phyloP scores from a whole-genome alignment of 1,140 invertebrate genomes.

The Achroia grisella region DNA sequence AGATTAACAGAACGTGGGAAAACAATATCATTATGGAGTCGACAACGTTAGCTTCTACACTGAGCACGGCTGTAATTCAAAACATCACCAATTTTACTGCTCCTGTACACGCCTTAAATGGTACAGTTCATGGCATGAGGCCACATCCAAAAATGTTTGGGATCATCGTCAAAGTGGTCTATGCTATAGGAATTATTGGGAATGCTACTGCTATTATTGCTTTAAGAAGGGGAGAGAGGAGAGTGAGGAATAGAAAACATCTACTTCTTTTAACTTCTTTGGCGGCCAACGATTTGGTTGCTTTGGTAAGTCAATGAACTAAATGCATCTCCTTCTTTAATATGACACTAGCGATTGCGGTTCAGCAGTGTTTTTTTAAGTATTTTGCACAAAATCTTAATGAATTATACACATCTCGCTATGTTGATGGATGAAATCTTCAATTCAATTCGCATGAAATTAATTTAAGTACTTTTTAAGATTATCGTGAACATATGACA shows the following conservation, averaged over 20 bases:
- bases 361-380: too few species aligned
- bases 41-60: neutral
- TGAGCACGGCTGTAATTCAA: neutral
- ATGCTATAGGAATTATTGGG: conserved; percentile 57
- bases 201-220: conserved; percentile 58
- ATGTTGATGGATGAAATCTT: too few species aligned
- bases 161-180: conserved; percentile 43
- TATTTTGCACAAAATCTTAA: too few species aligned
- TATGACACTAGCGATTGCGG: too few species aligned
- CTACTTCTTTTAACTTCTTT: conserved; percentile 85
- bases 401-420: too few species aligned
- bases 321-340: neutral
- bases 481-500: too few species aligned
- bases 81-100: neutral
- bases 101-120: neutral
- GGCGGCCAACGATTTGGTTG: conserved; percentile 85
- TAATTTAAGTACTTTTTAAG: too few species aligned
- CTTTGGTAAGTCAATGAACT: conserved; percentile 75
- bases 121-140: neutral
- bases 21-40: neutral
- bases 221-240: conserved; percentile 64
- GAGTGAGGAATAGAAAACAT: conserved; percentile 85
- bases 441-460: too few species aligned
- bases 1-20: neutral
- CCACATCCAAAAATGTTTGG: neutral